These are phyloP conservation scores for Neria commutata DNA, from an alignment of 2,888 invertebrate genomes.

Conservation along the genomic window DNA sequence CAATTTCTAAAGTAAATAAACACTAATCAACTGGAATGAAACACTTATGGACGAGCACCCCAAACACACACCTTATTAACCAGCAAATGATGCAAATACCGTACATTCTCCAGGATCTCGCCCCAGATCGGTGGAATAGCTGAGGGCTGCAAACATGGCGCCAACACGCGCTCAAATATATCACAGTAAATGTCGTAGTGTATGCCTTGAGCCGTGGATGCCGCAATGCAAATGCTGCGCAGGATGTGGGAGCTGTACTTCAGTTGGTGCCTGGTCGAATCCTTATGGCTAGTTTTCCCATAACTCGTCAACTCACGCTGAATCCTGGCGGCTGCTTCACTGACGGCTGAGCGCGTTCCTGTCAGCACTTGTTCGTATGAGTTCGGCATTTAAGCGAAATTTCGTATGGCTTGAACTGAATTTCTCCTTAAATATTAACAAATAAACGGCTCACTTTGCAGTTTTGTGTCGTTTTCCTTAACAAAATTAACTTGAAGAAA, in stretches of 20 bases:
- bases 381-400: constrained; percentile 35
- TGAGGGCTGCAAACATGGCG: constrained; percentile 36
- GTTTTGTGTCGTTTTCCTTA: no score
- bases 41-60: not conserved
- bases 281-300: constrained; percentile 20
- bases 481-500: no score
- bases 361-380: constrained; percentile 30
- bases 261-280: constrained; percentile 31
- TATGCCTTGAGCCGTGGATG: constrained; percentile 33
- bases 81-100: constrained; percentile 42
- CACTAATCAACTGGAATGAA: not conserved
- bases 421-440: no score
- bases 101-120: constrained; percentile 37
- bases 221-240: constrained; percentile 36
- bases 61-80: constrained; percentile 40
- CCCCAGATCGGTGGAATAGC: constrained; percentile 39
- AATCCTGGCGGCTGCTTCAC: constrained; percentile 21
- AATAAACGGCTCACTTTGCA: no score
- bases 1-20: constrained; percentile 31
- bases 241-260: constrained; percentile 35
- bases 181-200: constrained; percentile 42
- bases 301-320: constrained; percentile 27
- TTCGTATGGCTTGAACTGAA: no score
- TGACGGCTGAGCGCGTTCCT: constrained; percentile 33
- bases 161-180: constrained; percentile 35